Evolutionary conservation across 2,113 vertebrate genomes (phyloP).

Genomic region (Microtus oregoni): DNA sequence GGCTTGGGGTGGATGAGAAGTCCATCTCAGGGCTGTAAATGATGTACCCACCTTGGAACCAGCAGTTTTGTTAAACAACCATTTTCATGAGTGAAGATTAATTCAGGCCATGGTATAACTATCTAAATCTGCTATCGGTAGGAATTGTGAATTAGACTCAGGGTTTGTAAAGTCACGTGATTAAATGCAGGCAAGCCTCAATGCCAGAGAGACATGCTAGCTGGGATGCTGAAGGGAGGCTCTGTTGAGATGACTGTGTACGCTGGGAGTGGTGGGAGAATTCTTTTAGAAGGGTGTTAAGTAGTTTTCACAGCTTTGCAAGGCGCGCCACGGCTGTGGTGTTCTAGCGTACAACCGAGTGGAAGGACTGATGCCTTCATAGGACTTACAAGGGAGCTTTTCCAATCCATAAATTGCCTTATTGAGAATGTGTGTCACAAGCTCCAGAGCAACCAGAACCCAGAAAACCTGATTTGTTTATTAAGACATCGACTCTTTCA

Average conservation of each 20-base stretch:
- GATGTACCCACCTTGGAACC: conserved; percentile 31
- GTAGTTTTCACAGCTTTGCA: conserved; percentile 77
- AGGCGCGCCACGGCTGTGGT: conserved; percentile 57
- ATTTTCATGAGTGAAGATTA: conserved; percentile 63
- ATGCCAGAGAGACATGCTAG: conserved; percentile 29
- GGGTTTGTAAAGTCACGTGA: background rate
- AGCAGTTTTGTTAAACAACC: conserved; percentile 61
- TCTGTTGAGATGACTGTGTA: background rate
- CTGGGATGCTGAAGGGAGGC: conserved; percentile 50
- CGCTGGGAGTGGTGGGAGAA: conserved; percentile 52
- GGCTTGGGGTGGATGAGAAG: conserved; percentile 54
- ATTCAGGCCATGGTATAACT: conserved; percentile 1
- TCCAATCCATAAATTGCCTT: conserved; percentile 65
- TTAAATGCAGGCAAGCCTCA: conserved; percentile 41
- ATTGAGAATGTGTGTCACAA: conserved; percentile 41
- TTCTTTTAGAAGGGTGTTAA: conserved; percentile 75
- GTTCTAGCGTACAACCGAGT: conserved; percentile 47
- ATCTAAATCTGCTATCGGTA: conserved; percentile 57
- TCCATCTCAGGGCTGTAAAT: conserved; percentile 6
- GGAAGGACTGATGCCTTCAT: conserved; percentile 74
- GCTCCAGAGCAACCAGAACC: conserved; percentile 45
- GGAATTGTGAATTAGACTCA: conserved; percentile 40
- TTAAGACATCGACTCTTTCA: conserved; percentile 29
- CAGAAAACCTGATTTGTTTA: conserved; percentile 38
- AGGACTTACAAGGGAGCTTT: conserved; percentile 63